Evolutionary conservation across 2,888 invertebrate species (phyloP).

Genomic region (Coremacera marginata): DNA sequence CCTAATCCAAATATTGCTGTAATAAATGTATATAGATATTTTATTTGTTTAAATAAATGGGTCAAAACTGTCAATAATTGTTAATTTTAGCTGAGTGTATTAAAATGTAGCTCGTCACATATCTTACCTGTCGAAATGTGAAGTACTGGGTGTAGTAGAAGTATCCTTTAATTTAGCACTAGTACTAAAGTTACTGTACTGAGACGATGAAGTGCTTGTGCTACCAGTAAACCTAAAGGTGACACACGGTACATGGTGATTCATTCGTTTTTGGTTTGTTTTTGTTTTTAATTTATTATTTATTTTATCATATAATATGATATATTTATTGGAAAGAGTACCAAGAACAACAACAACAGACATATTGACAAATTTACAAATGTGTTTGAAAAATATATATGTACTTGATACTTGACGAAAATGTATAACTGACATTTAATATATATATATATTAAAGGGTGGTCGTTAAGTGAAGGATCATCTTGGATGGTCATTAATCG

Average conservation of each 20-base stretch:
- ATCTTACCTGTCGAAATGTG: constrained; percentile 69
- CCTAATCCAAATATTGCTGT: constrained; percentile 11
- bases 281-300: constrained; percentile 16
- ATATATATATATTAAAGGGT: too few species aligned
- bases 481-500: too few species aligned
- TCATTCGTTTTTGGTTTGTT: constrained; percentile 24
- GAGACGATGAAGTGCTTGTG: constrained; percentile 68
- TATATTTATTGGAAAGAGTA: background rate
- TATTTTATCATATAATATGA: constrained; percentile 10
- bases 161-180: constrained; percentile 69
- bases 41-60: background rate
- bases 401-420: background rate
- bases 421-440: background rate
- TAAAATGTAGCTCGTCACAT: constrained; percentile 19
- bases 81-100: constrained; percentile 13
- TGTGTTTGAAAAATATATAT: background rate
- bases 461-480: too few species aligned
- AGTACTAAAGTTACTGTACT: constrained; percentile 69
- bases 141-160: constrained; percentile 62
- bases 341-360: background rate
- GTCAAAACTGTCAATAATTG: constrained; percentile 13
- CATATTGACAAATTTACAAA: constrained; percentile 24
- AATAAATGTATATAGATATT: background rate
- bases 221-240: constrained; percentile 68
- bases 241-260: constrained; percentile 42